Evolutionary conservation across 1,140 invertebrate species (phyloP).

Genomic region (Drosophila sp.): DNA sequence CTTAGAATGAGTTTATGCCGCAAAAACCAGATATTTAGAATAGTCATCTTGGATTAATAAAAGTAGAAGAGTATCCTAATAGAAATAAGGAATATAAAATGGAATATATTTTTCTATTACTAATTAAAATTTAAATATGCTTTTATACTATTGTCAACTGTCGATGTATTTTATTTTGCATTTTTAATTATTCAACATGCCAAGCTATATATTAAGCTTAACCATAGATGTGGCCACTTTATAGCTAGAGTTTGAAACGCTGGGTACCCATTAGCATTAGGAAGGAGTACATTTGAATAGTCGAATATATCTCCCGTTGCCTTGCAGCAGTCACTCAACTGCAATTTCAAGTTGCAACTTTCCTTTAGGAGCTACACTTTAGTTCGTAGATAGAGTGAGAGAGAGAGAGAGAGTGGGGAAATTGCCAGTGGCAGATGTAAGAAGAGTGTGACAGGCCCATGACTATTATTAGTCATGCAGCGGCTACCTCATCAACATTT

Average conservation of each 20-base stretch:
- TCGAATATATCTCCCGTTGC: conserved; percentile 2
- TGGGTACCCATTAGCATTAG: conserved; percentile 23
- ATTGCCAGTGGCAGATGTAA: conserved; percentile 27
- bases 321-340: conserved; percentile 23
- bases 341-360: conserved; percentile 27
- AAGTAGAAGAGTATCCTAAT: no score
- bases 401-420: conserved; percentile 6
- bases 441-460: conserved; percentile 63
- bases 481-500: conserved; percentile 34
- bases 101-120: no score
- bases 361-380: conserved; percentile 18
- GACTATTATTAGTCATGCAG: conserved; percentile 67
- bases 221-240: not conserved
- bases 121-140: no score
- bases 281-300: not conserved
- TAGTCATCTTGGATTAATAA: no score
- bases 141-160: no score
- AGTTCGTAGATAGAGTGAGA: not conserved
- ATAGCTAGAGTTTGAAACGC: not conserved
- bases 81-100: no score
- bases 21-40: no score
- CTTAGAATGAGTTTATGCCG: not conserved
- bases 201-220: conserved; percentile 1
- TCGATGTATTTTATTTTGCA: not conserved
- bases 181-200: not conserved